phyloP scores from a whole-genome alignment of 2,113 vertebrate species.

The Ifrita kowaldi region DNA sequence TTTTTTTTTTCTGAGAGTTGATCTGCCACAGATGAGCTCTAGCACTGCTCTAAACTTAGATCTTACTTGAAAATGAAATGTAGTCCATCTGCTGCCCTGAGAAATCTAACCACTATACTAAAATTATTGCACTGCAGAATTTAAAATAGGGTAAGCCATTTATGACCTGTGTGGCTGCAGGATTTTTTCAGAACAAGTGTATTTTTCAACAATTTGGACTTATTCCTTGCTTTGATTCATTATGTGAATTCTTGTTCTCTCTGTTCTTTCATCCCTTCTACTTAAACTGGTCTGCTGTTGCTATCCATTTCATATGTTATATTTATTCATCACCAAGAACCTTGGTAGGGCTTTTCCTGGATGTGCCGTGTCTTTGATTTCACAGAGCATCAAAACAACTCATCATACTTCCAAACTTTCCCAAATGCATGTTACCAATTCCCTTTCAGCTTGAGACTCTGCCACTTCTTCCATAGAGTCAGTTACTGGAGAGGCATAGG shows the following conservation, averaged over 20 bases:
- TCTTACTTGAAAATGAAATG: background rate
- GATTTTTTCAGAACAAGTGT: background rate
- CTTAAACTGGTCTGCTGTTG: background rate
- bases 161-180: background rate
- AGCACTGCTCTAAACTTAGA: slow-evolving; percentile 5
- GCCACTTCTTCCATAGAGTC: background rate
- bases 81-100: slow-evolving; percentile 15
- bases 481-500: background rate
- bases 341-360: background rate
- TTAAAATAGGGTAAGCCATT: background rate
- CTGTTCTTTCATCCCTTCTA: background rate
- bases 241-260: background rate
- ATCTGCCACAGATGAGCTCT: background rate
- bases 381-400: background rate
- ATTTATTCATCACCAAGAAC: background rate
- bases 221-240: background rate
- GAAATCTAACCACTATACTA: background rate
- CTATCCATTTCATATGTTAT: background rate
- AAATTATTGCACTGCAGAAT: slow-evolving; percentile 3
- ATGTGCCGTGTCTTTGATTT: background rate
- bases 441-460: background rate
- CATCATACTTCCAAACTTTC: background rate
- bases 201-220: background rate
- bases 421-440: background rate
- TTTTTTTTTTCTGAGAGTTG: background rate